These are phyloP conservation scores for Glomeris maerens DNA, from an alignment of 1,140 invertebrate genomes.

Conservation along the genomic window DNA sequence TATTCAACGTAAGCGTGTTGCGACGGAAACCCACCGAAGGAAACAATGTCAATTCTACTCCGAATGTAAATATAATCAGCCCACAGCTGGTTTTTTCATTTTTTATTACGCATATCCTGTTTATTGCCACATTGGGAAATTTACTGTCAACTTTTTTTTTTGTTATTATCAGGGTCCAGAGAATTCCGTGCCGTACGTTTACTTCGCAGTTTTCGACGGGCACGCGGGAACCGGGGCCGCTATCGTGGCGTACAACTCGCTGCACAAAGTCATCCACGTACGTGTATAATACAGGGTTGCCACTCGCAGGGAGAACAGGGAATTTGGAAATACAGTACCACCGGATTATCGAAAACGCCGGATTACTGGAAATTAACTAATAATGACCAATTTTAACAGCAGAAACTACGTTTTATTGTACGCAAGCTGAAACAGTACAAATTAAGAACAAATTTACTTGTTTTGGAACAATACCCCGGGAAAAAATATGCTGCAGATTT, in stretches of 20 bases:
- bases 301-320: background rate
- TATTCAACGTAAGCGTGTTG: conserved; percentile 31
- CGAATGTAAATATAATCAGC: no score
- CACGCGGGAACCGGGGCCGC: conserved; percentile 71
- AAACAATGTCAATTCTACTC: background rate
- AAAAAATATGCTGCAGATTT: no score
- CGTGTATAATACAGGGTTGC: background rate
- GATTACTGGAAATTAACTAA: no score
- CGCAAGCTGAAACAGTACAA: no score
- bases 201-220: conserved; percentile 76
- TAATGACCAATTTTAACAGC: no score
- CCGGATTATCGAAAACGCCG: conserved; percentile 4
- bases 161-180: background rate
- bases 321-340: background rate
- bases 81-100: no score
- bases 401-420: no score
- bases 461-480: no score
- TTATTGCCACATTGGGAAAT: no score
- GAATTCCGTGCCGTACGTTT: conserved; percentile 43
- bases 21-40: background rate
- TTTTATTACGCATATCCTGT: no score
- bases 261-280: conserved; percentile 66
- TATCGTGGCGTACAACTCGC: conserved; percentile 55
- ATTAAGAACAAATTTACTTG: no score
- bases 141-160: background rate